A percentile compares a stretch with the other conserved stretches of the same genome.
phyloP scores from a whole-genome alignment of 2,888 invertebrate species.

The Habroteleia sp. region DNA sequence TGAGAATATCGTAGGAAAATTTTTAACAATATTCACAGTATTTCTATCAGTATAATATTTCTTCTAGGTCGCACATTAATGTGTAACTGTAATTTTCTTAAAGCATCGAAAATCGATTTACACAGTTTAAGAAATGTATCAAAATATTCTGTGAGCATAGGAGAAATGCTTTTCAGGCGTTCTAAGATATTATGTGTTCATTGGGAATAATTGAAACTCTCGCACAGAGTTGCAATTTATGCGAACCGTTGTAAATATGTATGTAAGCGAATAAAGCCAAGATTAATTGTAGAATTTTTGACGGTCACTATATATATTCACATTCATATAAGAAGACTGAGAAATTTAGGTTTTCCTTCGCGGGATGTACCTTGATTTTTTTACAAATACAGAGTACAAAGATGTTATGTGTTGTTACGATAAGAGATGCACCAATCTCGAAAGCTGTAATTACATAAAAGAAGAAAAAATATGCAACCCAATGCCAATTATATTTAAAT shows the following conservation, averaged over 20 bases:
- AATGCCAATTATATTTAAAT: too few species aligned
- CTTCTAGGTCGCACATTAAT: too few species aligned
- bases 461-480: constrained; percentile 1
- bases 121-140: too few species aligned
- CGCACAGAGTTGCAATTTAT: constrained; percentile 48
- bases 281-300: constrained; percentile 26
- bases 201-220: background rate
- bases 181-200: too few species aligned
- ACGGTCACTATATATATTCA: constrained; percentile 38
- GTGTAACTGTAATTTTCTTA: too few species aligned
- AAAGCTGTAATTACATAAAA: constrained; percentile 19
- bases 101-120: too few species aligned
- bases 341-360: constrained; percentile 56
- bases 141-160: too few species aligned
- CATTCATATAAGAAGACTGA: constrained; percentile 62
- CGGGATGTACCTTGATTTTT: constrained; percentile 55
- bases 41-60: too few species aligned
- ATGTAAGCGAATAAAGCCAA: constrained; percentile 34
- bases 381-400: constrained; percentile 63
- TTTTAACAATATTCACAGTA: too few species aligned
- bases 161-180: too few species aligned
- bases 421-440: constrained; percentile 50
- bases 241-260: constrained; percentile 55
- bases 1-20: too few species aligned
- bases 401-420: constrained; percentile 58